Base-by-base conservation (phyloP, 2,888 invertebrate genomes). In the Dorcus hopei region DNA sequence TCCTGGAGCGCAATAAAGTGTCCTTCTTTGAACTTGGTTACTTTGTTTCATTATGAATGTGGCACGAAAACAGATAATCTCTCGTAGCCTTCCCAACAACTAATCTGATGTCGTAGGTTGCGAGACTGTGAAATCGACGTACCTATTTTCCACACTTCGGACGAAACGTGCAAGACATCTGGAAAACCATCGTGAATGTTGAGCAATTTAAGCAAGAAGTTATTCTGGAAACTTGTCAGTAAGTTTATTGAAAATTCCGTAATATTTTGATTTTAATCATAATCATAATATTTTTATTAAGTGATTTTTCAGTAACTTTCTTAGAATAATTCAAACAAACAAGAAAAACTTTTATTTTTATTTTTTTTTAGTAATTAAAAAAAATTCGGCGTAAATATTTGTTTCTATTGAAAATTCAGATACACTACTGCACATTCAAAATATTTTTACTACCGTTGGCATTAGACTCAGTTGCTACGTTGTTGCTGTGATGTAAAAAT, bases 101-200 rank as follows among this genome's bases (percentile, higher is more conserved):
- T 3, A 33, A 33, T 33, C 26, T 6, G 26, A 33, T 1, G 6
- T 33, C 26, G 7, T 33, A 33, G 7, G 26, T 33, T 58, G 58
- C 26, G 39, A 49, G 9, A 43, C 54, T 11, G 42, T n/a, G 9
- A 26, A 33, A 9, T 16, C 33, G 3, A 54, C 51, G 14, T 38
- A n/a, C n/a, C n/a, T n/a, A 43, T 4, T 38, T 38, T 14, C 54
- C 58, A 0, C 50, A 49, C 7, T 39, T 11, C 6, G 58, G 51
- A 11, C 23, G 19, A 51, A 54, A 50, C 38, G 16, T 58, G n/a
- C 14, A 39, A 1, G 23, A 49, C 3, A 42, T 45, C 38, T 14
- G 41, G 39, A 58, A 49, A 45, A 42, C 38, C 9, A 58, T 58
- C 9, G 54, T 58, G 19, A 58, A 58, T n/a, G 38, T 58, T 3